A percentile compares a stretch with the other conserved stretches of the same genome.
Conservation (phyloP, 2,113 vertebrate genomes). For the Hydrolagus affinis region DNA sequence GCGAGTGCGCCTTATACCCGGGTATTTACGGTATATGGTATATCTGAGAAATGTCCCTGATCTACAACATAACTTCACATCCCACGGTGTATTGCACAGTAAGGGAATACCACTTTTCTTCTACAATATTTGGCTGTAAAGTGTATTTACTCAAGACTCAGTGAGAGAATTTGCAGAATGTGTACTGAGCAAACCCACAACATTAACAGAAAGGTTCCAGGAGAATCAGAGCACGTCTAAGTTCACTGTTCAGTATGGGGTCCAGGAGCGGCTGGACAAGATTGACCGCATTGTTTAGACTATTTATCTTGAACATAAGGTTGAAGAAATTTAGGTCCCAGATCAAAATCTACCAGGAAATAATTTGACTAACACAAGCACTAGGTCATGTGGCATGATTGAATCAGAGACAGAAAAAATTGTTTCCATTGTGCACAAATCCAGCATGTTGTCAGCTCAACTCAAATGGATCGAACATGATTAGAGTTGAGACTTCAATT, state of each 20-base stretch:
- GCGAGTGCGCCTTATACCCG: too few relatives aligned
- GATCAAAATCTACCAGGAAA: not conserved
- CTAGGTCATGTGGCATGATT: not conserved
- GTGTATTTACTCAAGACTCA: too few relatives aligned
- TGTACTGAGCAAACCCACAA: not conserved
- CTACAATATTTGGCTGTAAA: too few relatives aligned
- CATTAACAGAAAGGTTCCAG: too few relatives aligned
- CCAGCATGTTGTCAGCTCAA: not conserved
- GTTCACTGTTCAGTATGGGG: not conserved
- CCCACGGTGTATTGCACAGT: too few relatives aligned
- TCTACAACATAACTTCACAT: too few relatives aligned
- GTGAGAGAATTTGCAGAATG: not conserved
- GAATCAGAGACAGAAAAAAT: not conserved
- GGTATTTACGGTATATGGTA: too few relatives aligned
- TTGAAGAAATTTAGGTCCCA: slow-evolving; percentile 6
- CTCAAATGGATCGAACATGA: not conserved
- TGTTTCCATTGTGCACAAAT: not conserved
- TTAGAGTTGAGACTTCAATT: not conserved
- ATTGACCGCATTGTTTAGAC: not conserved
- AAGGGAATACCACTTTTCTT: too few relatives aligned
- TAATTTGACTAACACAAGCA: slow-evolving; percentile 22
- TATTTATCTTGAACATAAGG: not conserved
- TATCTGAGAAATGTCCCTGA: too few relatives aligned
- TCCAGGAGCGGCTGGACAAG: too few relatives aligned
- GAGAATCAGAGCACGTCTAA: not conserved